Conservation (phyloP, 1,140 invertebrate species). For the Lepidurus arcticus region DNA sequence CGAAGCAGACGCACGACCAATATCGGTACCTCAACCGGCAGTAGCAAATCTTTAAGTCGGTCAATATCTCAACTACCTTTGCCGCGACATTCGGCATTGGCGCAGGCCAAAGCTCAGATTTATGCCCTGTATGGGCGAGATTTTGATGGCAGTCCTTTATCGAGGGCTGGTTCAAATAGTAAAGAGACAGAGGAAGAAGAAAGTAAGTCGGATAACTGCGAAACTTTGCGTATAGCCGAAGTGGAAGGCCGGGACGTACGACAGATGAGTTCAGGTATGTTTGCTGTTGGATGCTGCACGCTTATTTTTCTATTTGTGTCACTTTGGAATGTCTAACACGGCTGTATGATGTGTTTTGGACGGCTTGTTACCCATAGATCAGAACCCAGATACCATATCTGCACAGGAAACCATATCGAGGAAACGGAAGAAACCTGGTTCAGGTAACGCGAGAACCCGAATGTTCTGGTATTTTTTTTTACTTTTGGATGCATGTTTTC, state of each 20-base stretch:
- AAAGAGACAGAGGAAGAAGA: not conserved
- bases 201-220: not conserved
- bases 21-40: not conserved
- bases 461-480: not conserved
- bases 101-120: not conserved
- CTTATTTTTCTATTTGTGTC: not conserved
- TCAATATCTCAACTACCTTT: not conserved
- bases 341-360: not conserved
- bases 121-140: not conserved
- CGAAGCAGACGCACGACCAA: not conserved
- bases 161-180: not conserved
- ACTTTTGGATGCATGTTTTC: not conserved
- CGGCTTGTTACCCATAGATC: not conserved
- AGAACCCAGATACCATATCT: slow-evolving; percentile 44
- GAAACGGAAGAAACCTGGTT: slow-evolving; percentile 68
- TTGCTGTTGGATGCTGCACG: not conserved
- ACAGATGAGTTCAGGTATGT: not conserved
- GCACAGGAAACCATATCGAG: slow-evolving; percentile 48
- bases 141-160: not conserved
- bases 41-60: not conserved
- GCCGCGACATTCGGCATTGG: not conserved
- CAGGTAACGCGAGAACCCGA: slow-evolving; percentile 51
- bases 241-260: slow-evolving; percentile 19
- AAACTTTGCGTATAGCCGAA: slow-evolving; percentile 10
- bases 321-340: slow-evolving; percentile 15